Conservation (phyloP, 1,140 invertebrate genomes). For the Pseudobourletiella spinata region DNA sequence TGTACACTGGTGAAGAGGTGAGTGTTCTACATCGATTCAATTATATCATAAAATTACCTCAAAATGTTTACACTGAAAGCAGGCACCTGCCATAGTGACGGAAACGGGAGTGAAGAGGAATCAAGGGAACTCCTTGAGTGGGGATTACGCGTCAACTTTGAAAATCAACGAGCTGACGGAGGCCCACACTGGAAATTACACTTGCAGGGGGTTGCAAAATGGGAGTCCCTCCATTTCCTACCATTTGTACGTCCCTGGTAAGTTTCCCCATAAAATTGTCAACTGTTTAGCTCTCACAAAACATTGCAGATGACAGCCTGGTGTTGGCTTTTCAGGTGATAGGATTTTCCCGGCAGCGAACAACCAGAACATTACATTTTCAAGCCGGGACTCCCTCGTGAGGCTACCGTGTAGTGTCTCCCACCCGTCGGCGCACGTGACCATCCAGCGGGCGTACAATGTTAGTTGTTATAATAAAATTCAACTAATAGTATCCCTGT, state of each 20-base stretch:
- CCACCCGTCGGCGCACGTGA: neutral
- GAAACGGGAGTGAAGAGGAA: neutral
- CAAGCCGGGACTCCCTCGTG: neutral
- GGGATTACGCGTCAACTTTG: neutral
- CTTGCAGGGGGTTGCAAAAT: neutral
- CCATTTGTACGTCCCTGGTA: constrained; percentile 4
- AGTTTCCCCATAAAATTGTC: too few species aligned
- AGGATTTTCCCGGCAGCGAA: too few species aligned
- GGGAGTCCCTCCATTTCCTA: neutral
- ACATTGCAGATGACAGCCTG: too few species aligned
- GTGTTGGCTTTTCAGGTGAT: too few species aligned
- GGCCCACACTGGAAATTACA: constrained; percentile 3
- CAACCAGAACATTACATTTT: neutral
- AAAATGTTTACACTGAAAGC: neutral
- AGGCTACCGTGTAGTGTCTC: neutral
- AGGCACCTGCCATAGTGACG: neutral
- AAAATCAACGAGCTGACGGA: neutral
- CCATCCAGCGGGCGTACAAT: neutral
- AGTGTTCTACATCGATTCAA: neutral
- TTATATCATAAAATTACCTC: neutral
- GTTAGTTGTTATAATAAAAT: neutral
- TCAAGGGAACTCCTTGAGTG: neutral
- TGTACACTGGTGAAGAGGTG: neutral
- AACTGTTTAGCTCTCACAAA: too few species aligned
- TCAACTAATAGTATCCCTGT: too few species aligned